A percentile compares a stretch with the other conserved stretches of the same genome.
Conservation (phyloP, 2,113 vertebrate species). For the Heloderma charlesbogerti region DNA sequence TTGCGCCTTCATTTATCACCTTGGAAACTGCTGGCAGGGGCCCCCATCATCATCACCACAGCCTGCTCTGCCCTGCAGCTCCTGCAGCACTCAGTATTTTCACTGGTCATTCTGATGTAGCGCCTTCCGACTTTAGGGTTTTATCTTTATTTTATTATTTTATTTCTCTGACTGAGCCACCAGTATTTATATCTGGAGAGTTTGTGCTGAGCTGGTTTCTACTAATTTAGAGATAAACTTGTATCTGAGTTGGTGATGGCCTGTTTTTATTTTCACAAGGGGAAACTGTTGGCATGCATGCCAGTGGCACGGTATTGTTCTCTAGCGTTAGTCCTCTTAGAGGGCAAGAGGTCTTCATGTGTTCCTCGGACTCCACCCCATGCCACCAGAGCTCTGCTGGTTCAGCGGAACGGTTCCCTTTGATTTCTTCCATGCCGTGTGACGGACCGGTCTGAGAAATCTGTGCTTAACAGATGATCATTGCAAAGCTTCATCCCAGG, state of each 20-base stretch:
- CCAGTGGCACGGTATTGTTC: constrained; percentile 71
- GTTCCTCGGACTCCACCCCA: constrained; percentile 75
- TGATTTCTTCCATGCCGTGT: constrained; percentile 55
- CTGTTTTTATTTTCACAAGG: constrained; percentile 77
- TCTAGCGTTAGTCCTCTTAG: constrained; percentile 67
- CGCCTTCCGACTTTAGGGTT: constrained; percentile 70
- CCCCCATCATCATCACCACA: constrained; percentile 9
- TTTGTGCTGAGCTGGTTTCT: constrained; percentile 84
- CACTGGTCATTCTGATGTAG: constrained; percentile 74
- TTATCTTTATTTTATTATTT: constrained; percentile 70
- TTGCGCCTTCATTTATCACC: constrained; percentile 53
- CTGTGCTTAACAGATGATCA: neutral
- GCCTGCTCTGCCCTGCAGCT: constrained; percentile 59
- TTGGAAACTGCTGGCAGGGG: constrained; percentile 59
- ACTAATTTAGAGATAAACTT: constrained; percentile 79
- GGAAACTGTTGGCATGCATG: constrained; percentile 52
- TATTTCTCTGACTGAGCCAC: constrained; percentile 79
- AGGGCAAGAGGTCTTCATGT: constrained; percentile 73
- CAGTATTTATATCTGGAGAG: constrained; percentile 80
- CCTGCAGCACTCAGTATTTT: constrained; percentile 67
- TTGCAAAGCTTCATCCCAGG: constrained; percentile 2
- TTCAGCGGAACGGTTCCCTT: constrained; percentile 69
- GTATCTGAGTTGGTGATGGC: constrained; percentile 76
- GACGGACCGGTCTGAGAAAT: neutral
- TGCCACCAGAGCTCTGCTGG: constrained; percentile 77